These are phyloP conservation scores for Dicrostonyx torquatus DNA, from an alignment of 2,797 vertebrate species.

Conservation along the genomic window DNA sequence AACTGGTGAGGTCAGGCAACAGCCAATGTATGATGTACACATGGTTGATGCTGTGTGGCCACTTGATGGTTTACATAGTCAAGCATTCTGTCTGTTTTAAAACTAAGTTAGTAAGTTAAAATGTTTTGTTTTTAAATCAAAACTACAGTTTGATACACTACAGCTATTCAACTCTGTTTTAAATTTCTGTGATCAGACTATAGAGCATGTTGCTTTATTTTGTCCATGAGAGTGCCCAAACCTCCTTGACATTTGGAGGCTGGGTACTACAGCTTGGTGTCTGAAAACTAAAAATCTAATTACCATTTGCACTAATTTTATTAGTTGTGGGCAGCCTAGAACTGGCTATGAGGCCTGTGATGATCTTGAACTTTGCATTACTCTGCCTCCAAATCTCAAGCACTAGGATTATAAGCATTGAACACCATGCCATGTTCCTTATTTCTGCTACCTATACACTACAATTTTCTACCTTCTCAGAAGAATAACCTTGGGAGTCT, in stretches of 20 bases:
- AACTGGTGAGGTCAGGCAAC: not conserved
- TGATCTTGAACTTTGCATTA: not conserved
- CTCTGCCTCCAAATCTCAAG: not conserved
- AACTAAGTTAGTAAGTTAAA: not conserved
- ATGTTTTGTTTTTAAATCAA: not conserved
- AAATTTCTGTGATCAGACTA: not conserved
- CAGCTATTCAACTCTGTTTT: not conserved
- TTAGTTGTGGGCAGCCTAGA: not conserved
- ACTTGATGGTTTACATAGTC: not conserved
- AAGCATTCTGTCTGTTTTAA: not conserved
- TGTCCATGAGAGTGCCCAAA: not conserved
- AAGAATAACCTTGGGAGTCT: not conserved
- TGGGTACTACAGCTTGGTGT: not conserved
- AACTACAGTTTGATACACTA: not conserved
- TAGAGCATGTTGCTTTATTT: not conserved
- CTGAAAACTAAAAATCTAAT: not conserved
- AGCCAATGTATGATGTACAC: not conserved
- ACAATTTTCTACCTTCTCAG: not conserved
- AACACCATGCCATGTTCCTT: not conserved
- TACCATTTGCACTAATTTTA: not conserved
- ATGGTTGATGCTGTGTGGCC: not conserved
- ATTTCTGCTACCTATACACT: not conserved
- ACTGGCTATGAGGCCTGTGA: no score
- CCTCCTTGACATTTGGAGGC: not conserved
- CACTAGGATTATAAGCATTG: not conserved